These are phyloP conservation scores for Sebastolobus altivelis DNA, from an alignment of 2,797 vertebrate genomes.

Conservation along the genomic window DNA sequence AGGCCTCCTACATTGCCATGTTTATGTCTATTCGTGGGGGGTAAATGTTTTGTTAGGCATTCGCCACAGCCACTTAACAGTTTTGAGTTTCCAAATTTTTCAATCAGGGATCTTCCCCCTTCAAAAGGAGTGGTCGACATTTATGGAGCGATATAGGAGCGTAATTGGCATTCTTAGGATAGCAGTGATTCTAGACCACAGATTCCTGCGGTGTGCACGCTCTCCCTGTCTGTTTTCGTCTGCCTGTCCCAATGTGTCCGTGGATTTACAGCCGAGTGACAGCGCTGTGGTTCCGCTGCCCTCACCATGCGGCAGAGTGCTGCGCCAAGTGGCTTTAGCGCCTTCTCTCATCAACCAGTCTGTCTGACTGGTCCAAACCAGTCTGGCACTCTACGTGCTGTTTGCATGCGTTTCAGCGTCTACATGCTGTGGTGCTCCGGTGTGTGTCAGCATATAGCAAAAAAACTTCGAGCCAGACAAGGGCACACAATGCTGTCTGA, in stretches of 20 bases:
- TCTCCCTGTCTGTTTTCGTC: constrained; percentile 75
- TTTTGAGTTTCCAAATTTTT: constrained; percentile 64
- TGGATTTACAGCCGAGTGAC: constrained; percentile 79
- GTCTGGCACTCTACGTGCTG: constrained; percentile 56
- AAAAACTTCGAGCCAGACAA: constrained; percentile 31
- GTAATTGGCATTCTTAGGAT: constrained; percentile 81
- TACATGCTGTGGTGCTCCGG: constrained; percentile 29
- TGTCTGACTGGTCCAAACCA: constrained; percentile 69
- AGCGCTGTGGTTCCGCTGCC: constrained; percentile 74
- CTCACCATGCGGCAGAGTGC: constrained; percentile 67
- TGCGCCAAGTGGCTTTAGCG: constrained; percentile 80
- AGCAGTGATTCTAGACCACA: constrained; percentile 81
- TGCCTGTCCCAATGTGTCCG: constrained; percentile 67
- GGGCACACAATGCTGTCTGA: constrained; percentile 33
- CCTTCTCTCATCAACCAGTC: constrained; percentile 78
- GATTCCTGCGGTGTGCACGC: constrained; percentile 82
- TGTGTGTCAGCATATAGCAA: constrained; percentile 38
- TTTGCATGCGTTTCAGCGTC: constrained; percentile 54
- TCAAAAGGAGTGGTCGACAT: constrained; percentile 57
- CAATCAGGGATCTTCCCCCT: constrained; percentile 65
- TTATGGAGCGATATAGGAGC: constrained; percentile 66
- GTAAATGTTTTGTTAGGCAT: constrained; percentile 72
- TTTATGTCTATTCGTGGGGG: constrained; percentile 62
- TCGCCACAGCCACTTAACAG: constrained; percentile 63
- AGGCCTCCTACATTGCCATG: constrained; percentile 44